Base-by-base conservation (phyloP, 35 echinoderm and acorn worm species). In the Chiridota heheva region DNA sequence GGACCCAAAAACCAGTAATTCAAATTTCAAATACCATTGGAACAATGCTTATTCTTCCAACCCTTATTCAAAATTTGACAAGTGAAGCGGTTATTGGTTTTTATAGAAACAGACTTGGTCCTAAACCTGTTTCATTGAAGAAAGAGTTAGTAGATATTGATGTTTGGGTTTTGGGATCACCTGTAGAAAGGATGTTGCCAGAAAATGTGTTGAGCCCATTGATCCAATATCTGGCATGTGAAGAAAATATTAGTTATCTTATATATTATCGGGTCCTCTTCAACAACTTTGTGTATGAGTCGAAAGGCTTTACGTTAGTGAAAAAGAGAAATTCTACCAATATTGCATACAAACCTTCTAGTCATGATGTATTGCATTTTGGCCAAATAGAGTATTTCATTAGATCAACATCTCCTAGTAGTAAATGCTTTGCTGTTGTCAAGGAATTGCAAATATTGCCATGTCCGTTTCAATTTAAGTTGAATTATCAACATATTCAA, bases 11-110 rank as follows among this genome's bases (percentile, higher is more conserved):
- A 44, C 36, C 39, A 18, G 39, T 17, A 15, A 3, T 72, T 13
- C 69, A 72, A 46, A 72, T 72, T 72, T 29, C 69, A 13, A 72
- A 72, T 46, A 72, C 36, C 15, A 24, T 72, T 72, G 69, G 8
- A 10, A 44, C 69, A 44, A 43, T 72, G 39, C 42, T 72, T 1
- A 72, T 43, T 3, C 4, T 43, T 4, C 62, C 62, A 16, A 15
- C n/a, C 3, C 28, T 66, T 5, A 66, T 55, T 55, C 48, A 53
- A 10, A 53, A 10, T 53, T 22, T 53, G 48, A 53, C 10, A 53
- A 22, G 48, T 53, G 48, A 20, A 13, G 18, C 18, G 1, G 62
- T 30, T 18, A 65, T 65, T 65, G 13, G 32, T 30, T 65, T 65
- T 22, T 53, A 53, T 53, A 53, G 22, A 53, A 53, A 13, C 10